Percentiles rank a stretch among this genome's conserved stretches.
Evolutionary conservation across 2,113 vertebrate species (phyloP).

Genomic region (Apus apus): DNA sequence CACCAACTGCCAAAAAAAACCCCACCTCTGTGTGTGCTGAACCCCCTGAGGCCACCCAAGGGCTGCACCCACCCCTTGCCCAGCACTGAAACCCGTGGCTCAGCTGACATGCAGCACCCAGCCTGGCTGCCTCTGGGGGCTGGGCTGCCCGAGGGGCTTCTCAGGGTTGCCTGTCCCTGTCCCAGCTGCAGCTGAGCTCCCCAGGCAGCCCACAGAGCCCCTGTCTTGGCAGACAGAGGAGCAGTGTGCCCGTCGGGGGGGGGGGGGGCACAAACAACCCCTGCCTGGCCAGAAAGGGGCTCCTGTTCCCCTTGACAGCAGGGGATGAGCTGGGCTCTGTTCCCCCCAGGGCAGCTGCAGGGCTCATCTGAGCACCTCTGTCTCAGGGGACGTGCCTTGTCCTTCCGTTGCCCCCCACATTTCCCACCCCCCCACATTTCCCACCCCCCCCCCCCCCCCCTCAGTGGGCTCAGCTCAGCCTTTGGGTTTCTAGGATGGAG

Average conservation of each 20-base stretch:
- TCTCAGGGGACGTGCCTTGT: background rate
- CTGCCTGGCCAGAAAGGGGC: background rate
- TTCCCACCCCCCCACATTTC: no score
- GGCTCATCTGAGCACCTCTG: slow-evolving; percentile 19
- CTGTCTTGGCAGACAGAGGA: background rate
- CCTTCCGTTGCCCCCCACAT: no score
- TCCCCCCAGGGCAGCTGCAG: slow-evolving; percentile 27
- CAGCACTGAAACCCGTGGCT: fast-evolving
- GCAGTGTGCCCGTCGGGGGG: background rate
- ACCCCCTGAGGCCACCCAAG: background rate
- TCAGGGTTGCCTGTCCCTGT: background rate
- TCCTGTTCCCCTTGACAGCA: background rate
- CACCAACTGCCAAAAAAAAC: background rate
- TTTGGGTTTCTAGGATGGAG: background rate
- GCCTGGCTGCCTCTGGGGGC: background rate
- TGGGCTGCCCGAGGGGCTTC: background rate
- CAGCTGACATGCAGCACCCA: background rate
- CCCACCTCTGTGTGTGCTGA: fast-evolving
- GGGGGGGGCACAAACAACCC: fast-evolving
- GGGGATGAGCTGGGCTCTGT: background rate
- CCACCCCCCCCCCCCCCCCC: background rate
- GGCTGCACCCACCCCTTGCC: background rate
- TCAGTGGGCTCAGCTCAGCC: background rate
- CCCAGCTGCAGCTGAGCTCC: slow-evolving; percentile 15
- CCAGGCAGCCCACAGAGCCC: background rate